These are phyloP conservation scores for Pseudoips prasinana DNA, from an alignment of 2,888 invertebrate species.

Conservation along the genomic window DNA sequence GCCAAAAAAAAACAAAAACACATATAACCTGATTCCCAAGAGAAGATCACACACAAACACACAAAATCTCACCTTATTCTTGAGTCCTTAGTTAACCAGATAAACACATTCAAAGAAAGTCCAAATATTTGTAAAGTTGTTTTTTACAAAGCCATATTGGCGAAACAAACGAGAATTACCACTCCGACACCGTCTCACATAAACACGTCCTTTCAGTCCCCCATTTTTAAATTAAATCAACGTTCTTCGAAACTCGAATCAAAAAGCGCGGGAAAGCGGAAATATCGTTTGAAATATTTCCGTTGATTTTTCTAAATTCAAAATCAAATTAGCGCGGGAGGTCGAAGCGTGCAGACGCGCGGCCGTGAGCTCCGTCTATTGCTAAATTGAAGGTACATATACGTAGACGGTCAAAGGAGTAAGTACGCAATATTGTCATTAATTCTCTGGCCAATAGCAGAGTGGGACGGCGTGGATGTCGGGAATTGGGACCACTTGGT, in stretches of 20 bases:
- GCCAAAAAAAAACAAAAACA: too few species aligned
- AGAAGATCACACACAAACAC: conserved; percentile 14
- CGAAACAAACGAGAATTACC: conserved; percentile 56
- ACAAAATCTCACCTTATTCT: conserved; percentile 52
- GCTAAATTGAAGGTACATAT: conserved; percentile 65
- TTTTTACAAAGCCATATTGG: conserved; percentile 66
- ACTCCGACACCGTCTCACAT: conserved; percentile 52
- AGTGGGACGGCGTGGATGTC: conserved; percentile 45
- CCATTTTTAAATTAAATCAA: conserved; percentile 44
- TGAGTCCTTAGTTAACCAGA: conserved; percentile 47
- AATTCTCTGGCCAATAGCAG: conserved; percentile 70
- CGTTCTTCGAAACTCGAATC: conserved; percentile 7
- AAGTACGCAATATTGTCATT: conserved; percentile 67
- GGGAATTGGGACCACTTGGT: conserved; percentile 74
- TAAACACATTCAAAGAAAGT: conserved; percentile 35
- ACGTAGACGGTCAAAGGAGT: conserved; percentile 66
- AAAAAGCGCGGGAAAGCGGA: conserved; percentile 10
- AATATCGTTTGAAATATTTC: conserved; percentile 6
- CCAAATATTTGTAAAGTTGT: conserved; percentile 39
- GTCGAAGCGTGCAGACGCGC: conserved; percentile 28
- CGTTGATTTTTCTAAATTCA: conserved; percentile 29
- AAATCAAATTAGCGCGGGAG: conserved; percentile 29
- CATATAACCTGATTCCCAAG: conserved; percentile 13
- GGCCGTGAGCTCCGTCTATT: conserved; percentile 40
- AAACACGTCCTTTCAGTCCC: conserved; percentile 56